phyloP scores from a whole-genome alignment of 2,888 invertebrate species.

The Dromius quadrimaculatus region DNA sequence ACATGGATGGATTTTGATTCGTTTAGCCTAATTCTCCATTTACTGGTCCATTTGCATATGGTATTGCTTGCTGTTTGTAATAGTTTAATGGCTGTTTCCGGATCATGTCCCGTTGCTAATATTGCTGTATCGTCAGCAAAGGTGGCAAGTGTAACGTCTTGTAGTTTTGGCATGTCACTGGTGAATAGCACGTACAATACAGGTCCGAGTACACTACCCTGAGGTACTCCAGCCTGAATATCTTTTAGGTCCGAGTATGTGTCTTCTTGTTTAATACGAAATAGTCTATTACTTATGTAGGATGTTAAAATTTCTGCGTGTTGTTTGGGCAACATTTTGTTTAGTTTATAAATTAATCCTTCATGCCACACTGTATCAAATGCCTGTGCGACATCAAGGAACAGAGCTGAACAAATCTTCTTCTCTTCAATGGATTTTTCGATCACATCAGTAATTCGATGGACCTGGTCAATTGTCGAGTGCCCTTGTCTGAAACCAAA shows the following conservation, averaged over 20 bases:
- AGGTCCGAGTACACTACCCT: conserved; percentile 50
- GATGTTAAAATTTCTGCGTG: conserved; percentile 22
- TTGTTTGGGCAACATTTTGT: neutral
- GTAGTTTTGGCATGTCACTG: conserved; percentile 45
- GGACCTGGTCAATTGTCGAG: neutral
- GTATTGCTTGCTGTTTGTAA: conserved; percentile 42
- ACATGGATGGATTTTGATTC: conserved; percentile 54
- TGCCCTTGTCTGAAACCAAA: too few relatives aligned
- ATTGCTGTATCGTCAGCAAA: conserved; percentile 51
- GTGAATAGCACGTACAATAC: conserved; percentile 50
- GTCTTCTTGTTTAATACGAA: conserved; percentile 48
- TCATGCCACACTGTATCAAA: conserved; percentile 50
- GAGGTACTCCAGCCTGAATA: conserved; percentile 53
- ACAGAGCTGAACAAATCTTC: conserved; percentile 9
- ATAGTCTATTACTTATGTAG: conserved; percentile 31
- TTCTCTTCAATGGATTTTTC: neutral
- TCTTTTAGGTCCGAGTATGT: neutral
- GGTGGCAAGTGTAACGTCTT: conserved; percentile 45
- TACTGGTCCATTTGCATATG: conserved; percentile 50
- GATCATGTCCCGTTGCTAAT: conserved; percentile 36
- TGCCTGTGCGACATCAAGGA: conserved; percentile 39
- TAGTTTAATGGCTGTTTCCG: conserved; percentile 25
- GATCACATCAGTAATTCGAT: neutral
- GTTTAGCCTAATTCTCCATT: conserved; percentile 54
- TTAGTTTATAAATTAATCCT: too few relatives aligned